A percentile compares a stretch with the other conserved stretches of the same genome.
phyloP scores from a whole-genome alignment of 2,113 vertebrate species.

The Corythaixoides concolor region DNA sequence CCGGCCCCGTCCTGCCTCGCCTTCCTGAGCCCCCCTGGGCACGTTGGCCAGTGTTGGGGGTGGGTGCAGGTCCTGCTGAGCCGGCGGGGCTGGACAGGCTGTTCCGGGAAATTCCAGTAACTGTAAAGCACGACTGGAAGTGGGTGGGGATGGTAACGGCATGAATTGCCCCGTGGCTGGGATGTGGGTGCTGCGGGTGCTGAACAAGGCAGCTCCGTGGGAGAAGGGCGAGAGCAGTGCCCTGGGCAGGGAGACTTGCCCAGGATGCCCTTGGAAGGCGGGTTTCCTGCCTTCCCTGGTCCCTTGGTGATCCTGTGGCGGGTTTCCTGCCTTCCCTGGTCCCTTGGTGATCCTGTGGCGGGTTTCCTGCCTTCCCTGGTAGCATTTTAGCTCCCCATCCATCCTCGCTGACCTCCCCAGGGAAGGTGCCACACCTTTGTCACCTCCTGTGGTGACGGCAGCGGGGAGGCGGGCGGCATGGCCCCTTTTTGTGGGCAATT shows the following conservation, averaged over 20 bases:
- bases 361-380: background rate
- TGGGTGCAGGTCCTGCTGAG: background rate
- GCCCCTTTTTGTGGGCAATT: no score
- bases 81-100: no score
- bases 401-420: no score
- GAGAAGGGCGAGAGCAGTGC: background rate
- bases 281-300: no score
- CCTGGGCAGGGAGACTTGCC: no score
- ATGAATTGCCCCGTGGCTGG: background rate
- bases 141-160: no score
- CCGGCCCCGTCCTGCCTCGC: background rate
- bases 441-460: background rate
- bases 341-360: no score
- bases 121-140: background rate
- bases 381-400: background rate
- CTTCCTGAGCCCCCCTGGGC: background rate
- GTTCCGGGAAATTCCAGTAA: background rate
- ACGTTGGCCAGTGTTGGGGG: background rate
- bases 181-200: background rate
- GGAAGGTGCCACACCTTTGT: background rate
- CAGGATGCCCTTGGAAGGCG: no score
- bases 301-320: no score
- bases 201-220: background rate
- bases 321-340: no score
- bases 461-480: rapidly evolving